A percentile compares a stretch with the other conserved stretches of the same genome.
phyloP scores from a whole-genome alignment of 2,113 vertebrate species.

The Nanorana parkeri region DNA sequence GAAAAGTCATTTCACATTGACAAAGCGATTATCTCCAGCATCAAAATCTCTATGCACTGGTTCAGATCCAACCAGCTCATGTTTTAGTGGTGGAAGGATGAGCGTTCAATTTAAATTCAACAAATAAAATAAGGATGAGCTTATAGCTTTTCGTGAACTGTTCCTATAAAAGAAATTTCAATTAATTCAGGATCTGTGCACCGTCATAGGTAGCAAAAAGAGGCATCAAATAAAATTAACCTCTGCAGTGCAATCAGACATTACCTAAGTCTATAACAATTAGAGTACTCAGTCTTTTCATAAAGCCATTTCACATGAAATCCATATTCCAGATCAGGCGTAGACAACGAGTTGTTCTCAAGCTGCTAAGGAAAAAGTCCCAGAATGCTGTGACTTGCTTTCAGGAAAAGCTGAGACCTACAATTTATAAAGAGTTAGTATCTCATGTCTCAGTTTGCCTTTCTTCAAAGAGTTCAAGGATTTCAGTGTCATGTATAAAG shows the following conservation, averaged over 20 bases:
- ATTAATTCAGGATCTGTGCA: slow-evolving; percentile 5
- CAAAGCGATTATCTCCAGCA: slow-evolving; percentile 65
- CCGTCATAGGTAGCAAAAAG: not conserved
- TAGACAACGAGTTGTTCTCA: no score
- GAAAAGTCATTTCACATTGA: slow-evolving; percentile 67
- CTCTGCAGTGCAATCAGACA: not conserved
- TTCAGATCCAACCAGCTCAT: slow-evolving; percentile 37
- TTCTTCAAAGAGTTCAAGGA: no score
- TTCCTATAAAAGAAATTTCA: slow-evolving; percentile 6
- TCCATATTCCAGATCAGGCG: slow-evolving; percentile 6
- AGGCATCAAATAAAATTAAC: slow-evolving; percentile 2
- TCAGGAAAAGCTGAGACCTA: no score
- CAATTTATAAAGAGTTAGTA: no score
- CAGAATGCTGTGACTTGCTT: no score
- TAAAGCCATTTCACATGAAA: not conserved
- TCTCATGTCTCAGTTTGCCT: no score
- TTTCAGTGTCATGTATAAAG: no score
- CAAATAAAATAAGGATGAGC: slow-evolving; percentile 36
- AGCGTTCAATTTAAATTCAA: slow-evolving; percentile 30
- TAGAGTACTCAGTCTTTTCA: not conserved
- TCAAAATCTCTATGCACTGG: slow-evolving; percentile 39
- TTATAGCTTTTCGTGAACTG: not conserved
- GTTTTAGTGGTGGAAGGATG: slow-evolving; percentile 21
- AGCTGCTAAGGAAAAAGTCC: no score
- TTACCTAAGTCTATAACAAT: not conserved